Percentiles rank a stretch among this genome's conserved stretches.
These are phyloP conservation scores for Rhimphoctona megacephalus DNA, from an alignment of 2,888 invertebrate species.

Conservation along the genomic window DNA sequence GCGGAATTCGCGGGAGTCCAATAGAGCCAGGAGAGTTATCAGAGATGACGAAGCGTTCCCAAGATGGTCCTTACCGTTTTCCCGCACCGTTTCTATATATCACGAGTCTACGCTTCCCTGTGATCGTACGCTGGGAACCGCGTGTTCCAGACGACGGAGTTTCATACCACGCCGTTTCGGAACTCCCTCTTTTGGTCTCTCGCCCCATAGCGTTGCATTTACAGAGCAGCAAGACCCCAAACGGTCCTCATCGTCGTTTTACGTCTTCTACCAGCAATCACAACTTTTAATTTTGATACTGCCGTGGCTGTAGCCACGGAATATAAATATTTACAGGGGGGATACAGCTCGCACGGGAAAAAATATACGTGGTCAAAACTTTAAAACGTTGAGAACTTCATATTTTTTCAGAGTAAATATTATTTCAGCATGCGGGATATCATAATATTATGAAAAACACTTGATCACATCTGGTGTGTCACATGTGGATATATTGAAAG, in stretches of 20 bases:
- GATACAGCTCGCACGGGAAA: slow-evolving; percentile 1
- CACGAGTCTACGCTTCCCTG: slow-evolving; percentile 27
- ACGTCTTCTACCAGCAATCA: slow-evolving; percentile 57
- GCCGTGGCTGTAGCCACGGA: background rate
- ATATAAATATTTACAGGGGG: slow-evolving; percentile 37
- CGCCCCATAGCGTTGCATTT: slow-evolving; percentile 15
- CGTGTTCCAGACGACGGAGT: slow-evolving; percentile 57
- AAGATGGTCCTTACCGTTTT: slow-evolving; percentile 80
- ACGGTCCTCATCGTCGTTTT: slow-evolving; percentile 60
- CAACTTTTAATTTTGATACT: slow-evolving; percentile 54
- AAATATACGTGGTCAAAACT: background rate
- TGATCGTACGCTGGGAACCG: slow-evolving; percentile 31
- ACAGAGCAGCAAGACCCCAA: slow-evolving; percentile 43
- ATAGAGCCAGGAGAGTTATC: slow-evolving; percentile 79
- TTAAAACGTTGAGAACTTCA: slow-evolving; percentile 16
- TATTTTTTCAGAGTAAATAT: background rate
- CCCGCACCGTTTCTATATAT: slow-evolving; percentile 50
- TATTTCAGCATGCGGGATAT: background rate
- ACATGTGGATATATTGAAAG: background rate
- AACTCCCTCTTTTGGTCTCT: slow-evolving; percentile 18
- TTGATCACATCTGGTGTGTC: background rate
- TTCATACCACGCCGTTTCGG: slow-evolving; percentile 59
- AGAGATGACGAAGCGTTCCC: slow-evolving; percentile 83
- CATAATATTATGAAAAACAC: background rate
- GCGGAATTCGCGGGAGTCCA: slow-evolving; percentile 61